These are phyloP conservation scores for Tanypteryx hageni DNA, from an alignment of 2,888 invertebrate genomes.

Conservation along the genomic window DNA sequence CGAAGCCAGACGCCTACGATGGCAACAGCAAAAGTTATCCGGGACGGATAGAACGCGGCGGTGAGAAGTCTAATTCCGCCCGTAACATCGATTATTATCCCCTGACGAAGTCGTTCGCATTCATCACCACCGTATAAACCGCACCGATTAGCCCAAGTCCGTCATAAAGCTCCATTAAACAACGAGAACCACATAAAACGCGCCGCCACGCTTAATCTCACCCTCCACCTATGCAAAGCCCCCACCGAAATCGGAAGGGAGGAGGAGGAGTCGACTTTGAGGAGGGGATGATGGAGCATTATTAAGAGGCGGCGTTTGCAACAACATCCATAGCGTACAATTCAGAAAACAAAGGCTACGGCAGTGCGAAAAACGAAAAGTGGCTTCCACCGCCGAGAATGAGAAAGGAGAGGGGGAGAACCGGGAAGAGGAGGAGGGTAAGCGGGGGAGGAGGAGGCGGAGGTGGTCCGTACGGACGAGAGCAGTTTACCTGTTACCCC, in stretches of 20 bases:
- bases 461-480: neutral
- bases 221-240: constrained; percentile 40
- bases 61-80: no score
- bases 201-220: constrained; percentile 30
- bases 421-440: neutral
- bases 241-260: neutral
- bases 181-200: neutral
- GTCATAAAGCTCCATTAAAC: constrained; percentile 59
- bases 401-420: neutral
- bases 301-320: constrained; percentile 38
- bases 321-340: constrained; percentile 39
- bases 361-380: neutral
- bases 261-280: neutral
- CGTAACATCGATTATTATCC: no score
- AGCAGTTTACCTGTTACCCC: constrained; percentile 24
- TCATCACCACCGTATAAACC: constrained; percentile 18
- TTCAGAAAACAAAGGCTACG: constrained; percentile 42
- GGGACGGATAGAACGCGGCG: no score
- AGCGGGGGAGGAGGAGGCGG: neutral
- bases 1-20: no score
- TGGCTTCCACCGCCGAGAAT: neutral
- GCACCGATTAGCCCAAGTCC: constrained; percentile 26
- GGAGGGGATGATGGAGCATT: neutral
- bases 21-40: no score
- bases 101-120: constrained; percentile 32